Evolutionary conservation across 2,888 invertebrate species (phyloP).

Genomic region (Uloborus plumipes): DNA sequence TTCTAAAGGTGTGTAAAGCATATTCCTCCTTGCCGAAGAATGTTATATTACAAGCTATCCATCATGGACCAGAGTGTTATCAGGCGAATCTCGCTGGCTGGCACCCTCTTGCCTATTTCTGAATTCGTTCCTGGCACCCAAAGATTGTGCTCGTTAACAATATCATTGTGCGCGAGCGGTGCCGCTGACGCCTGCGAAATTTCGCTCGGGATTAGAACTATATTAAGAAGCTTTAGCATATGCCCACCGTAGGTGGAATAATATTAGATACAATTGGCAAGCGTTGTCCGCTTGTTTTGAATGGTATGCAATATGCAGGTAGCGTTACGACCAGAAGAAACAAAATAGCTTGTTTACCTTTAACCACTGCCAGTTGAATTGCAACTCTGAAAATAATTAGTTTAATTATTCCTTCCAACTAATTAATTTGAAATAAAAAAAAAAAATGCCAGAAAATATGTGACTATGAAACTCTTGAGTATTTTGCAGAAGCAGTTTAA

Average conservation of each 20-base stretch:
- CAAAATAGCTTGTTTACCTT: too few relatives aligned
- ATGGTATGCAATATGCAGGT: conserved; percentile 2
- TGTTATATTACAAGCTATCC: conserved; percentile 1
- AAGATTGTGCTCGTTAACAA: conserved; percentile 46
- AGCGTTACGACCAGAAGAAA: not conserved
- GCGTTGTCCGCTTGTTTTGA: not conserved
- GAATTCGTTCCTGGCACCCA: conserved; percentile 27
- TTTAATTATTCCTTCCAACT: too few relatives aligned
- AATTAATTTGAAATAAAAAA: too few relatives aligned
- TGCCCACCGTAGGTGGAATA: conserved; percentile 14
- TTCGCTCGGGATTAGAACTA: conserved; percentile 23
- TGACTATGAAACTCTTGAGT: too few relatives aligned
- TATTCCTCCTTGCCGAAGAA: not conserved
- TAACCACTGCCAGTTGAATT: too few relatives aligned
- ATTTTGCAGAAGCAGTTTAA: too few relatives aligned
- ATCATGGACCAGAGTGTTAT: conserved; percentile 35
- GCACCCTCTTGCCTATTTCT: conserved; percentile 43
- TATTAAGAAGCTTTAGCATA: conserved; percentile 34
- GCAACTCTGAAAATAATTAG: too few relatives aligned
- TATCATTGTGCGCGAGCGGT: conserved; percentile 39
- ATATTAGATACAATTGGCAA: not conserved
- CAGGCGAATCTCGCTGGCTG: conserved; percentile 21
- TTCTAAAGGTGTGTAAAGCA: too few relatives aligned
- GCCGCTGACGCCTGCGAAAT: conserved; percentile 40
- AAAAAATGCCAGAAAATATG: too few relatives aligned